Evolutionary conservation across 2,797 vertebrate species (phyloP), one percentile per base, ranked within the genome.

Genomic region (Liasis olivaceus): DNA sequence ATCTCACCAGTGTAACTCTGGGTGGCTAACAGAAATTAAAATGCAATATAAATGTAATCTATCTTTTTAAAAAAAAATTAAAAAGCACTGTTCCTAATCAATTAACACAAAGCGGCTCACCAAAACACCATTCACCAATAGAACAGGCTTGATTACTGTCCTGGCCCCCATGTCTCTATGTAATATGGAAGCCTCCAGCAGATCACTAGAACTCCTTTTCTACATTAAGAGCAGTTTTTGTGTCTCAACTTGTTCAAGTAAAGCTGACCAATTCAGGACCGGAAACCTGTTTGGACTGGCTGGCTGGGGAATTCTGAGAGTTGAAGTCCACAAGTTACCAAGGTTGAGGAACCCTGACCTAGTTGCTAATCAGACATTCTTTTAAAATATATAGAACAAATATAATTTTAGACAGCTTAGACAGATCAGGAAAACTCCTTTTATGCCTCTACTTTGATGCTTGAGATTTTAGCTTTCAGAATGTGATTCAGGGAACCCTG

Each of bases 141-240:
- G 12, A 12, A 51, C 2, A 0, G n/a, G 12, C n/a, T 66, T 66
- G 64, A 66, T n/a, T 66, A 66, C 13, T 66, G 28, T 66, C n/a
- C 14, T 69, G n/a, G 15, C 2, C n/a, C 66, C 51, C 51, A 51
- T 51, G 51, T 7, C n/a, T 66, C 13, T 69, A 31, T 69, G n/a
- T 69, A 31, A 69, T 31, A 31, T 7, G 24, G 31, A 13, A 81
- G 60, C 89, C 91, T 90, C 87, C 36, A 3, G 14, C 9, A 56
- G 8, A 9, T 58, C 90, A 91, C 42, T 62, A 62, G 81, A 85
- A 54, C 92, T 4, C 17, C 6, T 6, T 92, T 94, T 90, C 90
- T 91, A 81, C 89, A 88, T 93, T 93, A 91, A 92, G 93, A 94
- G 94, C 26, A 47, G 69, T 62, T 62, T 92, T 28, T 60, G 42